Percentiles rank a stretch among this genome's conserved stretches.
phyloP scores from a whole-genome alignment of 1,140 invertebrate species.

The Drosophila carrolli region DNA sequence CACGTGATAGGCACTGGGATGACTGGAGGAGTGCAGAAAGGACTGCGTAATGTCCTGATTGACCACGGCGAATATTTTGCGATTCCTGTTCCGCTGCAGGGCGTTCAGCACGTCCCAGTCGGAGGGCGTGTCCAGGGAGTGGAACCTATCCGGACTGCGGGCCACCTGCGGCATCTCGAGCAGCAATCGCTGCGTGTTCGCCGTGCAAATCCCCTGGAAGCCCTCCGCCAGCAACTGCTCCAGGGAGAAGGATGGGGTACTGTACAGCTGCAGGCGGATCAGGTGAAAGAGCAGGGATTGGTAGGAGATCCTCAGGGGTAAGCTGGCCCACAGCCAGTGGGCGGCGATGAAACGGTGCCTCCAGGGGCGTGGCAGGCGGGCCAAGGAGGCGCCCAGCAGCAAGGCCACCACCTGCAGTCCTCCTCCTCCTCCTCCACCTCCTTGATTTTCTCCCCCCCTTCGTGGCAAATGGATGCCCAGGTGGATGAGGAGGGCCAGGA shows the following conservation, averaged over 20 bases:
- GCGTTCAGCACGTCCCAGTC: slow-evolving; percentile 48
- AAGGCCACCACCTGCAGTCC: slow-evolving; percentile 53
- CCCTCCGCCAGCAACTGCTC: slow-evolving; percentile 45
- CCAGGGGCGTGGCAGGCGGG: slow-evolving; percentile 44
- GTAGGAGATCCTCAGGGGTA: slow-evolving; percentile 61
- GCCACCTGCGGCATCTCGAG: slow-evolving; percentile 49
- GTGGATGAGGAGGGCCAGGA: slow-evolving; percentile 35
- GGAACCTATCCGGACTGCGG: slow-evolving; percentile 15
- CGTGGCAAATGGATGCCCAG: slow-evolving; percentile 28
- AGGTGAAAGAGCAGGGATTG: slow-evolving; percentile 72
- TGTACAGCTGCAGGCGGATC: slow-evolving; percentile 58
- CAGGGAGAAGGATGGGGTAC: slow-evolving; percentile 35
- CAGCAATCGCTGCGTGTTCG: slow-evolving; percentile 46
- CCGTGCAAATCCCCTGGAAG: slow-evolving; percentile 43
- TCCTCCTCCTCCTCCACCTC: background rate
- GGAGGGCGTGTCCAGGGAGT: slow-evolving; percentile 7
- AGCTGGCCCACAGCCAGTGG: slow-evolving; percentile 66
- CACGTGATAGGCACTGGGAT: slow-evolving; percentile 16
- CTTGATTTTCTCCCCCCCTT: background rate
- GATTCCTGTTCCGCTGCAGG: slow-evolving; percentile 12
- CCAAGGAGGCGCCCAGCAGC: slow-evolving; percentile 46
- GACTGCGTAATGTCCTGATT: slow-evolving; percentile 32
- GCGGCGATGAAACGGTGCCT: slow-evolving; percentile 55
- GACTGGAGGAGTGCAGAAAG: slow-evolving; percentile 24
- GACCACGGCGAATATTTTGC: slow-evolving; percentile 53